A percentile compares a stretch with the other conserved stretches of the same genome.
Conservation (phyloP, 2,113 vertebrate species). For the Apodemus speciosus region DNA sequence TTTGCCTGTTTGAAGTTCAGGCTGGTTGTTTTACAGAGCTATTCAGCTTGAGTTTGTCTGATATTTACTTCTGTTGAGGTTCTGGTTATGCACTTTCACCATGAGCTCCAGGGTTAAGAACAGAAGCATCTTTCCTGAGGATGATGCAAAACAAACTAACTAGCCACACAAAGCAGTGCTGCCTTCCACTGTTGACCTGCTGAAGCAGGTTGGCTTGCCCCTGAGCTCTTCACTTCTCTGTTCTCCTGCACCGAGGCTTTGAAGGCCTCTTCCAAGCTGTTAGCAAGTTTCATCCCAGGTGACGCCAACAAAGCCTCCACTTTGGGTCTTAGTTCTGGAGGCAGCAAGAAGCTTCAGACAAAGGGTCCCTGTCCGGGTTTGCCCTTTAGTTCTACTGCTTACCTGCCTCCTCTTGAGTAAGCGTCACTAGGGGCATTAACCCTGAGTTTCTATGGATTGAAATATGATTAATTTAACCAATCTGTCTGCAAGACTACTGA, state of each 20-base stretch:
- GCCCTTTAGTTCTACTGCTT: neutral
- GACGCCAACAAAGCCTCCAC: neutral
- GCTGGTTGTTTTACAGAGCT: neutral
- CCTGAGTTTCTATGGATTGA: neutral
- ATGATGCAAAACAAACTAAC: neutral
- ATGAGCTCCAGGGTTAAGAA: neutral
- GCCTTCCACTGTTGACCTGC: neutral
- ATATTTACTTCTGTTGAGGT: neutral
- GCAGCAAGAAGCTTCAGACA: neutral
- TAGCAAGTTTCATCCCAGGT: neutral
- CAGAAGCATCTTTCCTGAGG: neutral
- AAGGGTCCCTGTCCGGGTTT: neutral
- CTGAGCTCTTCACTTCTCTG: neutral
- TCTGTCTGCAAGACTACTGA: neutral
- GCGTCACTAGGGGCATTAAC: neutral
- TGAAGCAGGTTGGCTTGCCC: neutral
- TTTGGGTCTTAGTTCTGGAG: neutral
- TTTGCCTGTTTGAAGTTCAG: neutral
- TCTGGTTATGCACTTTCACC: neutral
- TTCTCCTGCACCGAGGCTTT: neutral
- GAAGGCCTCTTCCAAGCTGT: neutral
- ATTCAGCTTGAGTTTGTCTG: neutral
- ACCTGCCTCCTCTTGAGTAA: neutral
- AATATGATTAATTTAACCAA: slow-evolving; percentile 8
- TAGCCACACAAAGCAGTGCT: neutral